These are phyloP conservation scores for Silurus asotus DNA, from an alignment of 2,113 vertebrate species.

Conservation along the genomic window DNA sequence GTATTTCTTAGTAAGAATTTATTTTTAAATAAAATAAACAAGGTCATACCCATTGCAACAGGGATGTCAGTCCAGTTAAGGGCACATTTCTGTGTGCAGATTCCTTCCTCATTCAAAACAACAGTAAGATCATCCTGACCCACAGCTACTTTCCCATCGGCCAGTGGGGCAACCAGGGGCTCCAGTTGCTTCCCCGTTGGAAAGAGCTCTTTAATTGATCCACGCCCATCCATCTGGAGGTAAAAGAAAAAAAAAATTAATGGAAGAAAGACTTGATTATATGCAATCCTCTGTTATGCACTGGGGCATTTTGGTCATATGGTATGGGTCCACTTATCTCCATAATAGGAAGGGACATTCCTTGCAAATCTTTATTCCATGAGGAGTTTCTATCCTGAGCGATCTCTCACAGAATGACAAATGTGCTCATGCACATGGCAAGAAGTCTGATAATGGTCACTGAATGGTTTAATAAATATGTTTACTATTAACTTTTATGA, in stretches of 20 bases:
- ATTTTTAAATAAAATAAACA: too few species aligned
- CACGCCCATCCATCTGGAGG: constrained; percentile 91
- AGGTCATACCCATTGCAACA: constrained; percentile 87
- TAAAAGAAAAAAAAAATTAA: constrained; percentile 11
- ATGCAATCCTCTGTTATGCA: not conserved
- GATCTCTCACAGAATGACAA: not conserved
- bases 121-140: constrained; percentile 97
- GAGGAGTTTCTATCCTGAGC: not conserved
- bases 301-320: not conserved
- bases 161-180: constrained; percentile 90
- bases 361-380: not conserved
- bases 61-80: constrained; percentile 99
- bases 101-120: constrained; percentile 92
- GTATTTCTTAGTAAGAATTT: too few species aligned
- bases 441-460: not conserved
- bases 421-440: not conserved
- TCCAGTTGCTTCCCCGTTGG: constrained; percentile 97
- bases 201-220: constrained; percentile 95
- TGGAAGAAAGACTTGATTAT: not conserved
- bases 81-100: constrained; percentile 94
- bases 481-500: not conserved
- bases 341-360: not conserved
- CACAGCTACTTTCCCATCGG: constrained; percentile 94
- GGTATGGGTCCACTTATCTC: not conserved
- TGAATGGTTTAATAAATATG: not conserved